Percentiles rank a stretch among this genome's conserved stretches.
These are phyloP conservation scores for Lepisosteus oculatus DNA, from an alignment of 2,113 vertebrate species.

Conservation along the genomic window DNA sequence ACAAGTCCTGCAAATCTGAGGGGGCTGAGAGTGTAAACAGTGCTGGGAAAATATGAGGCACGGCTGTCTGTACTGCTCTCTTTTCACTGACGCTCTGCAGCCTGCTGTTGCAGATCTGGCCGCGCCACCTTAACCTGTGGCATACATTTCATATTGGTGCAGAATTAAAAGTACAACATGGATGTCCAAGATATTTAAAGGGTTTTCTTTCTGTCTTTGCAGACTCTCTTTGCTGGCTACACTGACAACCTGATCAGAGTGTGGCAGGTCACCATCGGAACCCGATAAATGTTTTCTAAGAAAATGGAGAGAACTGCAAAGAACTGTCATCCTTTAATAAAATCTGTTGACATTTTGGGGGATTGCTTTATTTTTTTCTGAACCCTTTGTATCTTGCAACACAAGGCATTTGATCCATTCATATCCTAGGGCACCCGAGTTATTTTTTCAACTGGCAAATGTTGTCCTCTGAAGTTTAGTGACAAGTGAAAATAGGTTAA, in stretches of 20 bases:
- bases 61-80: neutral
- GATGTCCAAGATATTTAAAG: neutral
- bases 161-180: too few relatives aligned
- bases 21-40: constrained; percentile 30
- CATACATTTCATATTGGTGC: too few relatives aligned
- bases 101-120: too few relatives aligned
- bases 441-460: too few relatives aligned
- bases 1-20: constrained; percentile 77
- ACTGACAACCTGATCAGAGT: constrained; percentile 94
- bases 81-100: too few relatives aligned
- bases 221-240: constrained; percentile 95
- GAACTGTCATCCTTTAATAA: constrained; percentile 31
- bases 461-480: too few relatives aligned
- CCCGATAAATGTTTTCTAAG: constrained; percentile 67
- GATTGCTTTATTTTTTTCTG: constrained; percentile 24
- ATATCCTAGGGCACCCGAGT: too few relatives aligned
- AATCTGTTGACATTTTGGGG: constrained; percentile 6
- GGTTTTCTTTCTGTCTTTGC: constrained; percentile 26
- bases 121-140: too few relatives aligned
- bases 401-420: too few relatives aligned
- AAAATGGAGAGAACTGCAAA: constrained; percentile 12
- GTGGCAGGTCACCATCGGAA: constrained; percentile 95
- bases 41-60: too few relatives aligned
- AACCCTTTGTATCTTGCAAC: neutral
- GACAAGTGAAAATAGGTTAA: too few relatives aligned